Base-by-base conservation (phyloP, 2,888 invertebrate species). In the Hyposoter dolosus region DNA sequence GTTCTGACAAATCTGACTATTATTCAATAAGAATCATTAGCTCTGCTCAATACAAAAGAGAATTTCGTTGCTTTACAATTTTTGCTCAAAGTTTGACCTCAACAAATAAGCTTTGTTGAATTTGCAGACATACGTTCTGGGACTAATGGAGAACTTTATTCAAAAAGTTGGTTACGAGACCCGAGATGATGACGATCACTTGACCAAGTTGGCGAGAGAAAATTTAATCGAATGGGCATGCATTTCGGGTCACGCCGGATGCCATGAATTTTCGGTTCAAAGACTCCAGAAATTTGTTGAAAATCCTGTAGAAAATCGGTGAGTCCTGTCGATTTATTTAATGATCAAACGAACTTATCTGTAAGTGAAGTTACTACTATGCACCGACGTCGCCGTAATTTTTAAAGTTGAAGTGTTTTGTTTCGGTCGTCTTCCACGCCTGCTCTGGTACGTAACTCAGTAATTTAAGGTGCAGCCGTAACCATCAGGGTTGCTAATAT, bases 181-280 rank as follows among this genome's bases (percentile, higher is more conserved):
- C 71, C 83, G 69, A 23, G 72, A 84, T 0, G 72, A 88, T 12
- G 93, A 93, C 76, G 88, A 90, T 40, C 89, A 92, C 53, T 82
- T 92, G 19, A 90, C 90, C 15, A 89, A 89, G 72, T 89, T 91
- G 78, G 89, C 90, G 69, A 90, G 93, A 10, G 87, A 82, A n/a
- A 89, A 90, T 63, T 88, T 92, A 15, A 78, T 93, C 9, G 88
- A 83, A 40, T 93, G 93, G 93, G 93, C 94, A 6, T 95, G 95
- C 87, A 85, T 89, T 3, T 89, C 93, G 40, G 94, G 92, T 7
- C 89, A 94, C 68, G 86, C 90, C 10, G 92, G 92, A 71, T 95
- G 95, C 83, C 82, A 92, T 0, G 83, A 90, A 5, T 92, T 93
- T 79, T 91, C 94, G 4, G 68, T 82, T 40, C 7, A 47, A 45